Evolutionary conservation across 2,113 vertebrate species (phyloP).

Genomic region (Oncorhynchus gorbuscha): DNA sequence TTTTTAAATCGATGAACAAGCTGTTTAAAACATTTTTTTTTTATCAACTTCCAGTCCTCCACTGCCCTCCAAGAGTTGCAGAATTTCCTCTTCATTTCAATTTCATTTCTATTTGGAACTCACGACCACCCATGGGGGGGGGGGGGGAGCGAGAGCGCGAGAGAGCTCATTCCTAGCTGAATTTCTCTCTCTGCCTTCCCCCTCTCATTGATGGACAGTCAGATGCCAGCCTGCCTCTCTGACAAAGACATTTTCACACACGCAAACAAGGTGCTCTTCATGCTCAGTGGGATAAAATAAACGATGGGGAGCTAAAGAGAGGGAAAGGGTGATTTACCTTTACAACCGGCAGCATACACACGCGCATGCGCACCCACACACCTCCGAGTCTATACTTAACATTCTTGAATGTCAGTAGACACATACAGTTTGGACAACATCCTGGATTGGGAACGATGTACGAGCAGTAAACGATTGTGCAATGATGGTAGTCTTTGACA

Average conservation of each 20-base stretch:
- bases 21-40: no score
- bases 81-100: no score
- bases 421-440: conserved; percentile 54
- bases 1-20: no score
- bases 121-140: no score
- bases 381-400: conserved; percentile 6
- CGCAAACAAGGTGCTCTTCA: conserved; percentile 79
- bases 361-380: conserved; percentile 15
- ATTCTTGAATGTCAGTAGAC: conserved; percentile 37
- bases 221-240: no score
- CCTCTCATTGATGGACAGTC: no score
- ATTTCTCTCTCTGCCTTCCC: neutral
- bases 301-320: conserved; percentile 64
- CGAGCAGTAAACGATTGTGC: conserved; percentile 25
- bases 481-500: conserved; percentile 39
- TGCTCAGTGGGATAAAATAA: conserved; percentile 74
- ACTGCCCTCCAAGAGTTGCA: no score
- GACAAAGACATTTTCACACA: conserved; percentile 54
- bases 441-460: conserved; percentile 58
- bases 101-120: no score
- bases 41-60: no score
- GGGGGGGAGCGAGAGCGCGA: no score
- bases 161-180: neutral
- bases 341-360: neutral
- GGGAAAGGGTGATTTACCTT: conserved; percentile 22